Conservation (phyloP, 2,113 vertebrate genomes). For the Chamaea fasciata region DNA sequence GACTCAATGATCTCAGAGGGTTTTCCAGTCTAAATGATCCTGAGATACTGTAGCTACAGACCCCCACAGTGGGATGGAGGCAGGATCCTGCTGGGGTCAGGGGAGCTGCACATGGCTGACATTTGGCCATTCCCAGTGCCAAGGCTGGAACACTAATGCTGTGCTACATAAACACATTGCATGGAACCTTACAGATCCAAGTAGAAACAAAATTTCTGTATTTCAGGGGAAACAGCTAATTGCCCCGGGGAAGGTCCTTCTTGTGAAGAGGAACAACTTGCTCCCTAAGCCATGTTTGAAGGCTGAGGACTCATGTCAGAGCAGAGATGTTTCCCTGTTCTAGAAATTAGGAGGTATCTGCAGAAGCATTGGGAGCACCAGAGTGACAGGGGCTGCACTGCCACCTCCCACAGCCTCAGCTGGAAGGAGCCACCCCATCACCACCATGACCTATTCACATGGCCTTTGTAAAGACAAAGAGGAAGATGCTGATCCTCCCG, state of each 20-base stretch:
- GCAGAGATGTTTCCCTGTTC: not conserved
- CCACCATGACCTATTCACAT: not conserved
- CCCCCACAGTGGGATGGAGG: not conserved
- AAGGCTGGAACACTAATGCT: not conserved
- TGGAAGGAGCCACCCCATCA: not conserved
- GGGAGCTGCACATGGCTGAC: not conserved
- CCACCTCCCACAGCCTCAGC: too few relatives aligned
- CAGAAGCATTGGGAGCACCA: fast-evolving
- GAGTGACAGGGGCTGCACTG: not conserved
- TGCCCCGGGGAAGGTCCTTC: not conserved
- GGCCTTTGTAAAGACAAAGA: not conserved
- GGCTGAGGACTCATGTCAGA: fast-evolving
- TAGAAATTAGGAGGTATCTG: not conserved
- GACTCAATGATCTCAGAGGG: not conserved
- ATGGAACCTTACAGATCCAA: not conserved
- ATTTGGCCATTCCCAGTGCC: not conserved
- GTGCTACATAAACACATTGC: not conserved
- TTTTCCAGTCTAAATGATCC: not conserved
- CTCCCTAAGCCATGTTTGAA: not conserved
- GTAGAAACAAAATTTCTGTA: not conserved
- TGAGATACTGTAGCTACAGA: not conserved
- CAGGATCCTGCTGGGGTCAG: not conserved
- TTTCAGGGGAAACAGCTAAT: not conserved
- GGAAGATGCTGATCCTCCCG: not conserved
- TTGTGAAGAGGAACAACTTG: not conserved